Evolutionary conservation across 1,140 invertebrate genomes (phyloP).

Genomic region (Calycopis cecrops): DNA sequence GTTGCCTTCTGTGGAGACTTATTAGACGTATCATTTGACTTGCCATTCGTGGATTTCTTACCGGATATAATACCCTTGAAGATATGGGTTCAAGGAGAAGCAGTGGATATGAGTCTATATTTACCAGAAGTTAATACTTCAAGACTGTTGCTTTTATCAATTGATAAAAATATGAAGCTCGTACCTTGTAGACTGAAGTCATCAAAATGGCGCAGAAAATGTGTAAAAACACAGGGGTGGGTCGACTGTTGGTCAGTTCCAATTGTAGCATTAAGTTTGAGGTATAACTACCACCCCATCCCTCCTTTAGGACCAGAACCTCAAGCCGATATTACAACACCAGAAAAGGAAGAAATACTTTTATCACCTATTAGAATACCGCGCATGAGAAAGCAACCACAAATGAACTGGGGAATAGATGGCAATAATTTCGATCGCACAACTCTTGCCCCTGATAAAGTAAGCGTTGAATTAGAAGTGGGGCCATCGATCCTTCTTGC

Average conservation of each 20-base stretch:
- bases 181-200: constrained; percentile 76
- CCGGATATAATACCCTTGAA: constrained; percentile 90
- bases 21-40: constrained; percentile 93
- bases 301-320: constrained; percentile 89
- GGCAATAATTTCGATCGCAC: constrained; percentile 91
- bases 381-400: constrained; percentile 82
- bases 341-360: constrained; percentile 94
- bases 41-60: constrained; percentile 94
- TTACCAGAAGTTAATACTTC: constrained; percentile 94
- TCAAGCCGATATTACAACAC: constrained; percentile 93
- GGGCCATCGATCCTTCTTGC: constrained; percentile 92
- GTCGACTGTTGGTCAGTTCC: constrained; percentile 97
- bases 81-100: constrained; percentile 96
- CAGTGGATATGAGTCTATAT: constrained; percentile 91
- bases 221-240: constrained; percentile 88
- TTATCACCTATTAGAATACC: constrained; percentile 94
- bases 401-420: constrained; percentile 79
- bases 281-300: constrained; percentile 93
- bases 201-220: constrained; percentile 91
- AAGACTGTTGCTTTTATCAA: constrained; percentile 86
- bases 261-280: constrained; percentile 92
- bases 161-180: constrained; percentile 93
- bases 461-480: constrained; percentile 94
- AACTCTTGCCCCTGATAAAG: constrained; percentile 87
- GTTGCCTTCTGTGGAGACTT: constrained; percentile 95